A percentile compares a stretch with the other conserved stretches of the same genome.
These are phyloP conservation scores for Rhea americana DNA, from an alignment of 2,113 vertebrate genomes.

Conservation along the genomic window DNA sequence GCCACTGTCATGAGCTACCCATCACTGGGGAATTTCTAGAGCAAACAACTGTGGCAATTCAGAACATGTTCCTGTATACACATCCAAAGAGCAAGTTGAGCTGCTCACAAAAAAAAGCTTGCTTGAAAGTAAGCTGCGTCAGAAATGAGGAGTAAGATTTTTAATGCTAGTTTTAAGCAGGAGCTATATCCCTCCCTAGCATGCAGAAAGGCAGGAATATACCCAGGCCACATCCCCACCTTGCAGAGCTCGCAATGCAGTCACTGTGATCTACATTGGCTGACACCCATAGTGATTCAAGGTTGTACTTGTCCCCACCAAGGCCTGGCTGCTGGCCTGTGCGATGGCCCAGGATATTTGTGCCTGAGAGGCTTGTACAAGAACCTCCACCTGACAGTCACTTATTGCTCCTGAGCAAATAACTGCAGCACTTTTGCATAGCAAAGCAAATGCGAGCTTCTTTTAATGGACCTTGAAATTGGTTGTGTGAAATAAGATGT, in stretches of 20 bases:
- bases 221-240: neutral
- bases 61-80: accelerated
- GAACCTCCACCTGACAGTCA: neutral
- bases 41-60: neutral
- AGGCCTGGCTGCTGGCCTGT: accelerated
- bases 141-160: neutral
- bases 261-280: accelerated
- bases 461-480: constrained; percentile 10
- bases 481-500: neutral
- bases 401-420: neutral
- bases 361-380: accelerated
- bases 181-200: no score
- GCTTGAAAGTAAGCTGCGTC: neutral
- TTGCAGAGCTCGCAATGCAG: neutral
- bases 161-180: neutral
- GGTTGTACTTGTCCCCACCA: neutral
- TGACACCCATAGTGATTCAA: neutral
- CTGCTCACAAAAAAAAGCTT: neutral
- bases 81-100: neutral
- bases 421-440: neutral
- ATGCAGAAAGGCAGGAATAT: accelerated
- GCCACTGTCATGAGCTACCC: neutral
- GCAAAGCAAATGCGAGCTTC: neutral
- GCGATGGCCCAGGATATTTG: accelerated
- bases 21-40: accelerated